Conservation (phyloP, 2,888 invertebrate species). For the Chrysolina haemoptera region DNA sequence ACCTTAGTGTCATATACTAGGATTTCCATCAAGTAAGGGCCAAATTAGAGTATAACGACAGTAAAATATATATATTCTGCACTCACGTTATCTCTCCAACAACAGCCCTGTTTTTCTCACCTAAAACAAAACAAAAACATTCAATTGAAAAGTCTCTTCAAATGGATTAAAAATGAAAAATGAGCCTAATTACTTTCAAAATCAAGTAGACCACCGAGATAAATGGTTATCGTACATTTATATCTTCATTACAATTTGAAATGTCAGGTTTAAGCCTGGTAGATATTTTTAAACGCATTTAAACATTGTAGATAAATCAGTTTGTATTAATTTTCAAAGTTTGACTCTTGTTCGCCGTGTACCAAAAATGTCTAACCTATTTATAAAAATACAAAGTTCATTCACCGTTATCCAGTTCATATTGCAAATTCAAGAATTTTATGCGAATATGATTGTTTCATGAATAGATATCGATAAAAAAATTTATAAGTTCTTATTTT, state of each 20-base stretch:
- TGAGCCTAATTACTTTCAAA: slow-evolving; percentile 3
- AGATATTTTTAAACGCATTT: background rate
- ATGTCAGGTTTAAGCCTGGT: background rate
- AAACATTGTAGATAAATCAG: background rate
- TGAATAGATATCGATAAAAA: no score
- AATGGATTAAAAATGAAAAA: slow-evolving; percentile 3
- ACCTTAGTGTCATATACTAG: no score
- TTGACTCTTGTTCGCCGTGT: background rate
- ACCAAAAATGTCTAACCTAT: background rate
- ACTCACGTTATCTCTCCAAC: background rate
- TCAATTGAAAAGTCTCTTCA: background rate
- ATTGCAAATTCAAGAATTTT: background rate
- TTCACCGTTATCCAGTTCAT: slow-evolving; percentile 15
- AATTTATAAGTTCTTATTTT: no score
- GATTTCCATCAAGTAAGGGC: no score
- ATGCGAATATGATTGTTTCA: background rate
- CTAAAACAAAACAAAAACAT: slow-evolving; percentile 27
- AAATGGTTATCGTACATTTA: slow-evolving; percentile 1
- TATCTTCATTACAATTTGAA: slow-evolving; percentile 7
- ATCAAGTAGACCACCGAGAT: slow-evolving; percentile 1
- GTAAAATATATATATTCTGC: background rate
- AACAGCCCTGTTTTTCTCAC: slow-evolving; percentile 19
- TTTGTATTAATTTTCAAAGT: background rate
- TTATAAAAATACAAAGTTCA: slow-evolving; percentile 8
- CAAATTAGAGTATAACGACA: background rate